These are phyloP conservation scores for Chelon auratus DNA, from an alignment of 2,797 vertebrate species.

Conservation along the genomic window DNA sequence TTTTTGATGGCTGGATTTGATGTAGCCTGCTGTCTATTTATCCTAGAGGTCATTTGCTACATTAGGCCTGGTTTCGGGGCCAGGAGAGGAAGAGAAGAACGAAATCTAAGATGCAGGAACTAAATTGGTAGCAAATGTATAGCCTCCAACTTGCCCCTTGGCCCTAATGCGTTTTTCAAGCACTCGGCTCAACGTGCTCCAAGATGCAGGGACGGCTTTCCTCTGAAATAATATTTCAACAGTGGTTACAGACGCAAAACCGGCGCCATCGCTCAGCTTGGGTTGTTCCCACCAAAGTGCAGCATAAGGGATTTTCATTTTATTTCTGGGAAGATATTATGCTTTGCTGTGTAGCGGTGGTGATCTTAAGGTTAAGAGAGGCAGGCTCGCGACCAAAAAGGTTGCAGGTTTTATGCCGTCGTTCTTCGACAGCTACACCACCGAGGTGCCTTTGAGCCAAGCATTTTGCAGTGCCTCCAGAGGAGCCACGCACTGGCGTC, in stretches of 20 bases:
- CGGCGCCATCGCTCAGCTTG: conserved; percentile 81
- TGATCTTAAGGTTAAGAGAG: conserved; percentile 62
- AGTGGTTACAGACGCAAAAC: conserved; percentile 79
- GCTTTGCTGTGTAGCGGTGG: conserved; percentile 62
- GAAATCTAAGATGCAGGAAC: conserved; percentile 77
- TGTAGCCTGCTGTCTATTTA: conserved; percentile 77
- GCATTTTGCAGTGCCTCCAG: conserved; percentile 32
- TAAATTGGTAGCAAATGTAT: conserved; percentile 83
- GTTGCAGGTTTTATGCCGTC: conserved; percentile 42
- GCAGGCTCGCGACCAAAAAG: conserved; percentile 34
- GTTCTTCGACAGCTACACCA: conserved; percentile 6
- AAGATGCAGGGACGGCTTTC: conserved; percentile 72
- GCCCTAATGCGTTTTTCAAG: conserved; percentile 69
- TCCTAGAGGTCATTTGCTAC: conserved; percentile 73
- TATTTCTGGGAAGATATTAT: conserved; percentile 77
- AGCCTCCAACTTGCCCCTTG: conserved; percentile 72
- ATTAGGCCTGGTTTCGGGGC: conserved; percentile 58
- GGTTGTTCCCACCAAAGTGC: conserved; percentile 81
- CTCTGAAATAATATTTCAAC: conserved; percentile 86
- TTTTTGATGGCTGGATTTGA: conserved; percentile 75
- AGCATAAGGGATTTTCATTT: conserved; percentile 78
- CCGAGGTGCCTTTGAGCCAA: conserved; percentile 45
- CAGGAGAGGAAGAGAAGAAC: conserved; percentile 65
- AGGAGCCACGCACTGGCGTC: conserved; percentile 36
- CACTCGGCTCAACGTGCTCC: conserved; percentile 58